phyloP scores from a whole-genome alignment of 2,888 invertebrate species.

The Agrochola litura region DNA sequence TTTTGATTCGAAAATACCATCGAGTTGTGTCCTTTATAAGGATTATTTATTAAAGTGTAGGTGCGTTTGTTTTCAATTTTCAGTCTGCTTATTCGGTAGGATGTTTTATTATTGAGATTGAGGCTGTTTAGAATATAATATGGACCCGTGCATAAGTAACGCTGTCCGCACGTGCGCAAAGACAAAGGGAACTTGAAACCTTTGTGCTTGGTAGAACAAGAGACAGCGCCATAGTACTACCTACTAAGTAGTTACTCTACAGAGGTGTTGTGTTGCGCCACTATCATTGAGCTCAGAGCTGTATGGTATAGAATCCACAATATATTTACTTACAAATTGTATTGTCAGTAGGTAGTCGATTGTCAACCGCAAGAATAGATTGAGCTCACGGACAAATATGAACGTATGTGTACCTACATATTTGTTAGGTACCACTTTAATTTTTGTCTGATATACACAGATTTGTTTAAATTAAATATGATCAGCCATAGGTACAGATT shows the following conservation, averaged over 20 bases:
- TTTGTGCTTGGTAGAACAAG: constrained; percentile 59
- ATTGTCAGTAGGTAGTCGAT: constrained; percentile 53
- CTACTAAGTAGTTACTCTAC: constrained; percentile 9
- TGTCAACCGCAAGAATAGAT: constrained; percentile 53
- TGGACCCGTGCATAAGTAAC: constrained; percentile 51
- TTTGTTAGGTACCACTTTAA: constrained; percentile 4
- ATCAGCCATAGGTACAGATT: neutral
- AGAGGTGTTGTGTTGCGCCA: constrained; percentile 53
- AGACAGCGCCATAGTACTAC: constrained; percentile 38
- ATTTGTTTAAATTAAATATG: constrained; percentile 11
- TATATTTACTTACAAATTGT: constrained; percentile 46
- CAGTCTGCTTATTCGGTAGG: neutral
- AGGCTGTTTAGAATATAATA: constrained; percentile 26
- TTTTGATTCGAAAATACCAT: constrained; percentile 36
- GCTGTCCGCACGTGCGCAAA: constrained; percentile 73
- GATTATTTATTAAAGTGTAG: constrained; percentile 21
- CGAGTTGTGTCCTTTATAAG: constrained; percentile 14
- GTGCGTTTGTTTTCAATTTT: constrained; percentile 12
- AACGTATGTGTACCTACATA: constrained; percentile 1
- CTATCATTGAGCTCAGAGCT: constrained; percentile 40
- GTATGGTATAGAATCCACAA: constrained; percentile 39
- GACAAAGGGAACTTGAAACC: constrained; percentile 77
- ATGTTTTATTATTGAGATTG: constrained; percentile 4
- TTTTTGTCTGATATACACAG: neutral
- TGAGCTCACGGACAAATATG: constrained; percentile 54